Evolutionary conservation across 1,140 invertebrate genomes (phyloP).

Genomic region (Lordiphosa mommai): DNA sequence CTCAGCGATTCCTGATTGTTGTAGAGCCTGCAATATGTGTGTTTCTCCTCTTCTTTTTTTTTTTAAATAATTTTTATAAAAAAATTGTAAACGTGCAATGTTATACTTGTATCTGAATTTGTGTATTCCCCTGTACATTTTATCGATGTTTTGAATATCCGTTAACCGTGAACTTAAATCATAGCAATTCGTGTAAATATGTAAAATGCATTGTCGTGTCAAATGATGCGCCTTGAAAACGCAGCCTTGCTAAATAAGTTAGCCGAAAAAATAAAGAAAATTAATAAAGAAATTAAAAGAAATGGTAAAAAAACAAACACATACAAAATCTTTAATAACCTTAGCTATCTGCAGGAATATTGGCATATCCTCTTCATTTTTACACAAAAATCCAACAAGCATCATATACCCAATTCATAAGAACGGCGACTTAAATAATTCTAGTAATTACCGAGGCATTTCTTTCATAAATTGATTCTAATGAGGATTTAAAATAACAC

Average conservation of each 20-base stretch:
- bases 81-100: constrained; percentile 6
- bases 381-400: too few species aligned
- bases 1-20: constrained; percentile 84
- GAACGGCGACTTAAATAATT: too few species aligned
- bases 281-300: neutral
- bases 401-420: too few species aligned
- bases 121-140: neutral
- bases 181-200: constrained; percentile 2
- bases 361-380: too few species aligned
- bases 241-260: constrained; percentile 8
- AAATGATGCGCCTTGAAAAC: neutral
- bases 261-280: constrained; percentile 1
- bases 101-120: neutral
- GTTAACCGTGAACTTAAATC: neutral
- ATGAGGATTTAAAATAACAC: too few species aligned
- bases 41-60: neutral
- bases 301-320: neutral
- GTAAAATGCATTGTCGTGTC: constrained; percentile 1
- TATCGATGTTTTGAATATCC: neutral
- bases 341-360: too few species aligned
- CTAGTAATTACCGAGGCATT: too few species aligned
- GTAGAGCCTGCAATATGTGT: constrained; percentile 31
- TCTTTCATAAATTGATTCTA: too few species aligned
- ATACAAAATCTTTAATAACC: too few species aligned
- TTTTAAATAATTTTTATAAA: neutral